Percentiles rank a stretch among this genome's conserved stretches.
These are phyloP conservation scores for Acanthornis magna DNA, from an alignment of 2,797 vertebrate genomes.

Conservation along the genomic window DNA sequence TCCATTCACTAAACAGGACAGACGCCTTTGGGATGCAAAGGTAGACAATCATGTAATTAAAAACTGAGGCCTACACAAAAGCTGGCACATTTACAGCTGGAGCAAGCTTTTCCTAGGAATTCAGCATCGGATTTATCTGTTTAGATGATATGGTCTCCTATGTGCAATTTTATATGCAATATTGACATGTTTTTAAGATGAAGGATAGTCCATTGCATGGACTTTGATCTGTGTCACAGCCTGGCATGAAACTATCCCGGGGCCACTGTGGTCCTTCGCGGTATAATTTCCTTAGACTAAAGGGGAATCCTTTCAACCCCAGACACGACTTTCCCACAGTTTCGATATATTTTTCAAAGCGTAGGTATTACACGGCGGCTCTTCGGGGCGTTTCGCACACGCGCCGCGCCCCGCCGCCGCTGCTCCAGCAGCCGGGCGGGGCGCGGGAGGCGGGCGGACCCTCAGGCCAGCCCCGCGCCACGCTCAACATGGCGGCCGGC, in stretches of 20 bases:
- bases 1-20: background rate
- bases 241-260: rapidly evolving
- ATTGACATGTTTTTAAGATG: background rate
- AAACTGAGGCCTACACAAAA: background rate
- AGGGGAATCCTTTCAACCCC: background rate
- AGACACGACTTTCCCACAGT: rapidly evolving
- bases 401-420: rapidly evolving
- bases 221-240: background rate
- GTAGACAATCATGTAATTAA: background rate
- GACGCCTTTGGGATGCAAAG: background rate
- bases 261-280: rapidly evolving
- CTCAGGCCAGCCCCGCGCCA: background rate
- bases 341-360: background rate
- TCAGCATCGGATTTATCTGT: background rate
- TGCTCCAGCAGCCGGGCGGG: too few relatives aligned
- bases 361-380: rapidly evolving
- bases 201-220: rapidly evolving
- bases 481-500: conserved; percentile 17
- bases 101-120: background rate
- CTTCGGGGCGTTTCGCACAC: rapidly evolving
- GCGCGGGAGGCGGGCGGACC: background rate
- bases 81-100: rapidly evolving
- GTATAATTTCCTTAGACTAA: background rate
- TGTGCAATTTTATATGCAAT: background rate
- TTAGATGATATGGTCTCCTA: background rate